Evolutionary conservation across 2,113 vertebrate genomes (phyloP).

Genomic region (Solea senegalensis): DNA sequence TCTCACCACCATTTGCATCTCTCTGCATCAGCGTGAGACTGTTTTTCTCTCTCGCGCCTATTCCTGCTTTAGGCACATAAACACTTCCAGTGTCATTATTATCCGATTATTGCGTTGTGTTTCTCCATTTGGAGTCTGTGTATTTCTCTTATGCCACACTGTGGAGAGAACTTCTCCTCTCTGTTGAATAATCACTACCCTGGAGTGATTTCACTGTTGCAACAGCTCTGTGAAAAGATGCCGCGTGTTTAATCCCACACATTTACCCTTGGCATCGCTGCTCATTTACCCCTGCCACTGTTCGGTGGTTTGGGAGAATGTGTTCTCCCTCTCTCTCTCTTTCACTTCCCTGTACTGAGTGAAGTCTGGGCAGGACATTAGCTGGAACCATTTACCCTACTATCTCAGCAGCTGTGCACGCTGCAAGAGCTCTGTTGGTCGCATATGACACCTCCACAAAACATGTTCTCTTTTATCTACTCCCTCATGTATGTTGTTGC

Average conservation of each 20-base stretch:
- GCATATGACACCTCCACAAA: slow-evolving; percentile 72
- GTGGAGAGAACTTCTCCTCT: slow-evolving; percentile 13
- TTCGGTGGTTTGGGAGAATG: slow-evolving; percentile 26
- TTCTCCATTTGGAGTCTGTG: too few relatives aligned
- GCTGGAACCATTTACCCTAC: slow-evolving; percentile 61
- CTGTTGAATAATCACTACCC: slow-evolving; percentile 37
- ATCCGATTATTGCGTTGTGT: too few relatives aligned
- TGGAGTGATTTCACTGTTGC: slow-evolving; percentile 8
- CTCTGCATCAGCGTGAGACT: too few relatives aligned
- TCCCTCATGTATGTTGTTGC: too few relatives aligned
- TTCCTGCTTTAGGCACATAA: too few relatives aligned
- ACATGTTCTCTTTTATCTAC: slow-evolving; percentile 59
- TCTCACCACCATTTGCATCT: too few relatives aligned
- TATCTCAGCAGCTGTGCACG: slow-evolving; percentile 63
- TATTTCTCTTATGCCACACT: background rate
- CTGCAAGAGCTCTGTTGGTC: slow-evolving; percentile 66
- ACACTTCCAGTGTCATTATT: too few relatives aligned
- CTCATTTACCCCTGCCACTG: slow-evolving; percentile 28
- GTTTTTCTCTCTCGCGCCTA: too few relatives aligned
- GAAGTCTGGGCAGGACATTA: slow-evolving; percentile 55
- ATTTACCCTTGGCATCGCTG: slow-evolving; percentile 1
- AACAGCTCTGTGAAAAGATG: slow-evolving; percentile 28
- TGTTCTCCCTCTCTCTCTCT: slow-evolving; percentile 36
- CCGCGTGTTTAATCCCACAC: slow-evolving; percentile 24
- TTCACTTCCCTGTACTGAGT: slow-evolving; percentile 42